phyloP scores from a whole-genome alignment of 2,888 invertebrate genomes.

The Chelonus formosanus region DNA sequence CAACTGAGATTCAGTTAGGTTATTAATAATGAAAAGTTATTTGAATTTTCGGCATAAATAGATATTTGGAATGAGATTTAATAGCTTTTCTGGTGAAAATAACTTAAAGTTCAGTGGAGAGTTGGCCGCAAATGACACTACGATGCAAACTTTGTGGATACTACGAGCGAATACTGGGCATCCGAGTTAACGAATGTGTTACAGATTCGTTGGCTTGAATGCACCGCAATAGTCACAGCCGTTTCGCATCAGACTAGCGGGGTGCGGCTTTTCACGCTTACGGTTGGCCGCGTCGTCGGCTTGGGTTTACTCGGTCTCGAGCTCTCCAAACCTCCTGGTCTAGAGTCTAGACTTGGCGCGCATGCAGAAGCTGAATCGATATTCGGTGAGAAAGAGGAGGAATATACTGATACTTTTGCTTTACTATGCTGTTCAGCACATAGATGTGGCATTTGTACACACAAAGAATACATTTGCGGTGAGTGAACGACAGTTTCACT shows the following conservation, averaged over 20 bases:
- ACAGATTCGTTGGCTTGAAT: constrained; percentile 30
- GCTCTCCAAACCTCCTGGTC: not conserved
- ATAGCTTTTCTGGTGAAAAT: not conserved
- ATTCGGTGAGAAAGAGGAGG: constrained; percentile 7
- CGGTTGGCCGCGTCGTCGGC: constrained; percentile 26
- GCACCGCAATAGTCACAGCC: constrained; percentile 19
- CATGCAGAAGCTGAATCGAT: constrained; percentile 4
- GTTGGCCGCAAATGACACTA: no score
- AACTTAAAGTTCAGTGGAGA: constrained; percentile 3
- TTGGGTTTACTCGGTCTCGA: constrained; percentile 25
- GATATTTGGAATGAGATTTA: no score
- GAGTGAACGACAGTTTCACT: not conserved
- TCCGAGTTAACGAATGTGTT: constrained; percentile 25
- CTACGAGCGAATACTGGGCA: no score
- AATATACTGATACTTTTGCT: not conserved
- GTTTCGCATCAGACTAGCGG: constrained; percentile 19
- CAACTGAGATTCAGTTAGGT: no score
- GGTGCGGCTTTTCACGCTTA: constrained; percentile 29
- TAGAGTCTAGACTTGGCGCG: not conserved
- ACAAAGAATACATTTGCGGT: constrained; percentile 14
- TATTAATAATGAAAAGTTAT: no score
- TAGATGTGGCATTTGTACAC: not conserved
- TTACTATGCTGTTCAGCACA: no score
- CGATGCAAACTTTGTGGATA: constrained; percentile 5
- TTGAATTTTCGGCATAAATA: no score